Conservation (phyloP, 1,140 invertebrate genomes). For the Cardiocondyla obscurior region DNA sequence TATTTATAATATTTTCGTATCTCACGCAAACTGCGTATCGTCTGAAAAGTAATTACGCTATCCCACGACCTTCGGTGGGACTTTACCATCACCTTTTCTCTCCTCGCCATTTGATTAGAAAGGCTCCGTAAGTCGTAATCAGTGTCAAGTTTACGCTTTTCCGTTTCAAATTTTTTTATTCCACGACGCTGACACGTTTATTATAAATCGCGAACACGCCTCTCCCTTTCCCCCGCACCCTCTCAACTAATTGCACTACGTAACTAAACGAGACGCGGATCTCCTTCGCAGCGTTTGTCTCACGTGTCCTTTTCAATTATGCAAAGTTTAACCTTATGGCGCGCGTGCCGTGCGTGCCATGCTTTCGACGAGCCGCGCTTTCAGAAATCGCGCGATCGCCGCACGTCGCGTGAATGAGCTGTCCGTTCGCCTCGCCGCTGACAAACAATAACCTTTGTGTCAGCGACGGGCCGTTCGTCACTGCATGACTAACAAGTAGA, state of each 20-base stretch:
- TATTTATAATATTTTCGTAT: not conserved
- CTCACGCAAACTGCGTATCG: not conserved
- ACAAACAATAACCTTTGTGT: not conserved
- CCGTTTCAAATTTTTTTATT: slow-evolving; percentile 18
- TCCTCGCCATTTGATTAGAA: not conserved
- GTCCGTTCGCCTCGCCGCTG: not conserved
- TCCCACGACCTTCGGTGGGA: not conserved
- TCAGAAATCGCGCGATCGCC: slow-evolving; percentile 21
- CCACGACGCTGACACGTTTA: not conserved
- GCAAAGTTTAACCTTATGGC: slow-evolving; percentile 27
- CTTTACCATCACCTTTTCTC: not conserved
- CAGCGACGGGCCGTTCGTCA: not conserved
- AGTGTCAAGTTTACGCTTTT: slow-evolving; percentile 43
- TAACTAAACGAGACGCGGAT: slow-evolving; percentile 2
- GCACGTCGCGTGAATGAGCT: not conserved
- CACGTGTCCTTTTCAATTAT: slow-evolving; percentile 2
- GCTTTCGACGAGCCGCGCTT: not conserved
- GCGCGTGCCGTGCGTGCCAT: not conserved
- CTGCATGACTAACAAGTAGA: not conserved
- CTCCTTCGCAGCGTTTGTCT: not conserved
- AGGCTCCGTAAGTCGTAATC: not conserved
- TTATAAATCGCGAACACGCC: slow-evolving; percentile 18
- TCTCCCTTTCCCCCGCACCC: too few species aligned
- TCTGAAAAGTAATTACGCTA: not conserved
- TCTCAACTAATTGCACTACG: not conserved